Conservation (phyloP, 2,797 vertebrate genomes). For the Neostethus bicornis region DNA sequence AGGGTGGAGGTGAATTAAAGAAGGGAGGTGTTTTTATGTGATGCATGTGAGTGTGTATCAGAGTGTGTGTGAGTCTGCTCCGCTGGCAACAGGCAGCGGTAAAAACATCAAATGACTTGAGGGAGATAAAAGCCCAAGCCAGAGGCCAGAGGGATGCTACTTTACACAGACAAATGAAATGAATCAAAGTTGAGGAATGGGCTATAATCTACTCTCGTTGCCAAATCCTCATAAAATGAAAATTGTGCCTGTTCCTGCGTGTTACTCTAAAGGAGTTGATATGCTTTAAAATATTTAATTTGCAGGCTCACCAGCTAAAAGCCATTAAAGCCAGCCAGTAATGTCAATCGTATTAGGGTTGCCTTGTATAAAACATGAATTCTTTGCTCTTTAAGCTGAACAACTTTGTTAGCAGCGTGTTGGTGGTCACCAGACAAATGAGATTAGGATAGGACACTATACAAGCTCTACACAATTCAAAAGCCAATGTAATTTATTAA, state of each 20-base stretch:
- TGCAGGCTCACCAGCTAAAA: conserved; percentile 72
- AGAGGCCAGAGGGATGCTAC: conserved; percentile 22
- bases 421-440: conserved; percentile 70
- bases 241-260: conserved; percentile 52
- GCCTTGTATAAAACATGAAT: conserved; percentile 52
- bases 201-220: conserved; percentile 58
- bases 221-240: conserved; percentile 57
- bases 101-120: conserved; percentile 52
- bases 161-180: conserved; percentile 42
- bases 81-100: conserved; percentile 15
- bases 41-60: conserved; percentile 1
- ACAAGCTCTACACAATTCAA: conserved; percentile 43
- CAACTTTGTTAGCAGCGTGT: conserved; percentile 62
- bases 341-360: conserved; percentile 71
- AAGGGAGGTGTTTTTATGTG: conserved; percentile 13
- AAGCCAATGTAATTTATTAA: conserved; percentile 37
- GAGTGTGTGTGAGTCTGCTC: conserved; percentile 3
- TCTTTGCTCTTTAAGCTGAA: conserved; percentile 56
- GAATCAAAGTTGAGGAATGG: conserved; percentile 45
- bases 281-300: conserved; percentile 71
- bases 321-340: conserved; percentile 67
- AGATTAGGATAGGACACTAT: conserved; percentile 64
- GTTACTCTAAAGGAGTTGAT: conserved; percentile 65
- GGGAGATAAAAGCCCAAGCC: conserved; percentile 49
- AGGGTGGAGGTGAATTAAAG: conserved; percentile 25